Percentiles rank a stretch among this genome's conserved stretches.
Conservation (phyloP, 2,113 vertebrate species). For the Engraulis encrasicolus region DNA sequence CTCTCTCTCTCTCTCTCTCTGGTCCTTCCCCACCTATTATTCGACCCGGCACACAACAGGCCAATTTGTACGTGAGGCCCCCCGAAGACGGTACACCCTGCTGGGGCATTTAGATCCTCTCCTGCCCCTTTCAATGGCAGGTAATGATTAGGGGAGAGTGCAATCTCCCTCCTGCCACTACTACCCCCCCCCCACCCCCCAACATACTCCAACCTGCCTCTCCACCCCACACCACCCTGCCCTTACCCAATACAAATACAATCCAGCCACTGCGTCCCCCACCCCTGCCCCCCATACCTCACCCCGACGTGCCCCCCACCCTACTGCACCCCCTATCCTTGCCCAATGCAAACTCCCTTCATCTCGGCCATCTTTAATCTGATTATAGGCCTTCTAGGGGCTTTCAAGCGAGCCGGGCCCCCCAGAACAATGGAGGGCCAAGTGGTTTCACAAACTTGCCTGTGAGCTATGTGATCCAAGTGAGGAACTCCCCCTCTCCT, state of each 20-base stretch:
- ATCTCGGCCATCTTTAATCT: conserved; percentile 90
- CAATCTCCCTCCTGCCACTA: conserved; percentile 53
- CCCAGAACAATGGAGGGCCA: conserved; percentile 76
- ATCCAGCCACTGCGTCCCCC: neutral
- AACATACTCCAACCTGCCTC: neutral
- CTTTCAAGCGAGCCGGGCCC: conserved; percentile 76
- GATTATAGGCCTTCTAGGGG: conserved; percentile 93
- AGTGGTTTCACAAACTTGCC: conserved; percentile 78
- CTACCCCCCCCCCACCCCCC: conserved; percentile 11
- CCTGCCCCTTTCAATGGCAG: conserved; percentile 88
- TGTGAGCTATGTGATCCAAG: conserved; percentile 75
- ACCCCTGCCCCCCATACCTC: neutral
- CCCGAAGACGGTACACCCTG: conserved; percentile 81
- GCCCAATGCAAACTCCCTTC: conserved; percentile 61
- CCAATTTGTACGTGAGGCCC: conserved; percentile 81
- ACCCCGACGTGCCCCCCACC: no score
- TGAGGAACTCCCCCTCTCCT: conserved; percentile 63
- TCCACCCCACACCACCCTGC: neutral
- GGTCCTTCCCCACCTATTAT: conserved; percentile 76
- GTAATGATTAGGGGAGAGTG: conserved; percentile 90
- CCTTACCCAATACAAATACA: conserved; percentile 37
- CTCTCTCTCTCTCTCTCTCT: conserved; percentile 79
- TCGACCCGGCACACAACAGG: conserved; percentile 80
- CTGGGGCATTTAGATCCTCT: conserved; percentile 89
- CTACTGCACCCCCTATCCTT: neutral